Evolutionary conservation across 2,888 invertebrate genomes (phyloP), one percentile per base, ranked within the genome.

Genomic region (Arenicola marina): DNA sequence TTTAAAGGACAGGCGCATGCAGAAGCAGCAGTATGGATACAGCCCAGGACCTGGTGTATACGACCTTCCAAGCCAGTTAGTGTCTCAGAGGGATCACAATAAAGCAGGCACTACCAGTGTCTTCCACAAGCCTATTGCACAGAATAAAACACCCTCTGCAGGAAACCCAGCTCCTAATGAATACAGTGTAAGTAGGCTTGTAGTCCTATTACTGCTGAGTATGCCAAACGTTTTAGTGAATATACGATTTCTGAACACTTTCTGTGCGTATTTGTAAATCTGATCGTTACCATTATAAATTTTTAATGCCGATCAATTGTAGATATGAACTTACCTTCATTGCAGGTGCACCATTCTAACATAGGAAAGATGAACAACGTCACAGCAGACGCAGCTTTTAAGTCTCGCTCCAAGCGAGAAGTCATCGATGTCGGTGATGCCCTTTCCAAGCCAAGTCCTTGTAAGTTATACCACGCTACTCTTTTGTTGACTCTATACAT

Each of bases 101-200:
- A 73, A 67, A 62, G 66, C 76, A n/a, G 67, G 65, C 11, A 68
- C 73, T 11, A 76, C 77, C 4, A 75, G 80, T 26, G 70, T 72
- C 45, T 83, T 83, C 65, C 78, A 78, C 51, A 71, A 65, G 51
- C 81, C 81, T 1, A 78, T 83, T 46, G 82, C 82, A 15, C 65
- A 77, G 31, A 63, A 60, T 18, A 55, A 59, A 43, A 59, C 66
- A 7, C 51, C 21, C 26, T 69, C 73, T 26, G 72, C 73, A 62
- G 71, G 63, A 2, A 64, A 68, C 28, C 83, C 83, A 53, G 80
- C 78, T 15, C 82, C 83, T 21, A 82, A 82, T 73, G 57, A 71
- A 46, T 83, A 83, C 73, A 72, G 80, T 66, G 80, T 81, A 68
- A 68, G 76, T 44, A 38, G n/a, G n/a, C n/a, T n/a, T n/a, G n/a